Evolutionary conservation across 2,113 vertebrate genomes (phyloP).

Genomic region (Eptatretus burgeri): DNA sequence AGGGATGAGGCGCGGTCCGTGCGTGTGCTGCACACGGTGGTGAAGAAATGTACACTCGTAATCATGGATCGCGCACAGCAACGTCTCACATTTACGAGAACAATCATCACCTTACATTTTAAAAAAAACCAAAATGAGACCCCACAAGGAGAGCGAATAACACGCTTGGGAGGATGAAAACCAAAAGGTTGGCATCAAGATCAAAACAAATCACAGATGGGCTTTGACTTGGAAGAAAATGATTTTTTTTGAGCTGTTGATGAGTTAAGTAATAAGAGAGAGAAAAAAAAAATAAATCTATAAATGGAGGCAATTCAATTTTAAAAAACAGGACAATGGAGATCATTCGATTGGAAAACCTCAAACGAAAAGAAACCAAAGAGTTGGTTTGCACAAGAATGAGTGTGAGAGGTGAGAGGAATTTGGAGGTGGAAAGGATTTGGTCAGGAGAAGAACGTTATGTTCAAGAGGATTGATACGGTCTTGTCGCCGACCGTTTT

Average conservation of each 20-base stretch:
- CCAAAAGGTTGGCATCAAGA: neutral
- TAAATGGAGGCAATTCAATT: too few relatives aligned
- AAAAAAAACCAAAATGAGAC: neutral
- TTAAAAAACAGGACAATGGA: too few relatives aligned
- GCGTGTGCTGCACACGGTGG: constrained; percentile 34
- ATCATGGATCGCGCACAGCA: neutral
- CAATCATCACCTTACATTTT: neutral
- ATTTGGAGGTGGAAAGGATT: too few relatives aligned
- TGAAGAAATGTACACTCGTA: neutral
- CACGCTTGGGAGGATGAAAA: neutral
- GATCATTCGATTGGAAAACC: too few relatives aligned
- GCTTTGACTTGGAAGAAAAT: too few relatives aligned
- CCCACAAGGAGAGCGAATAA: neutral
- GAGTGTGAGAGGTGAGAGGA: too few relatives aligned
- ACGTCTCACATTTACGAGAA: neutral
- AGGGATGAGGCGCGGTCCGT: constrained; percentile 77
- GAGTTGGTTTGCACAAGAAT: too few relatives aligned
- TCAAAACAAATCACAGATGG: neutral
- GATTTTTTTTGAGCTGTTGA: too few relatives aligned
- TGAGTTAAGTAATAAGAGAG: too few relatives aligned
- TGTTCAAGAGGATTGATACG: neutral
- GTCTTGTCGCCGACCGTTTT: neutral
- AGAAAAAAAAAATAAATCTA: too few relatives aligned
- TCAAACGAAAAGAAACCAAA: too few relatives aligned
- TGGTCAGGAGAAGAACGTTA: neutral